A percentile compares a stretch with the other conserved stretches of the same genome.
phyloP scores from a whole-genome alignment of 2,797 vertebrate species.

The Aldrovandia affinis region DNA sequence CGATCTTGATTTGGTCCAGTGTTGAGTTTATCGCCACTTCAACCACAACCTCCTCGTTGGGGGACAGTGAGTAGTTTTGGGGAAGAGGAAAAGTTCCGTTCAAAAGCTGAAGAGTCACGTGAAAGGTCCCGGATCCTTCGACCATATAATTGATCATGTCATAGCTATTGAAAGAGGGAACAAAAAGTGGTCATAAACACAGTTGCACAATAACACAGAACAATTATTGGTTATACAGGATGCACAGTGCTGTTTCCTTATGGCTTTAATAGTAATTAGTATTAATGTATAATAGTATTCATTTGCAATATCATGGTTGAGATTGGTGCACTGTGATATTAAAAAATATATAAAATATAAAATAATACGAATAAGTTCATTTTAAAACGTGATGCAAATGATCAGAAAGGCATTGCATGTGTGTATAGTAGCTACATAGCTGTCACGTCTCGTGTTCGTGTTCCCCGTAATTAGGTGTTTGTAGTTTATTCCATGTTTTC shows the following conservation, averaged over 20 bases:
- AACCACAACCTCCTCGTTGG: conserved; percentile 77
- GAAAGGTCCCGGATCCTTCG: conserved; percentile 74
- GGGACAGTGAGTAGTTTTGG: conserved; percentile 78
- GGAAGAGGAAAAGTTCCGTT: conserved; percentile 76
- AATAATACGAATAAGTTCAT: no score
- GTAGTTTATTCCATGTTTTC: no score
- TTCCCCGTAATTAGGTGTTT: no score
- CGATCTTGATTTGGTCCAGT: conserved; percentile 76
- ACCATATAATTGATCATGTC: conserved; percentile 75
- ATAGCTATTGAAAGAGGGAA: conserved; percentile 64
- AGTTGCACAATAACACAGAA: neutral
- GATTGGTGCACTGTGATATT: neutral
- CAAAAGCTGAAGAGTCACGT: conserved; percentile 80
- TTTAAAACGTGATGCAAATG: no score
- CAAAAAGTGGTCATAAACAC: neutral
- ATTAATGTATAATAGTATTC: neutral
- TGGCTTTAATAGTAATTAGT: no score
- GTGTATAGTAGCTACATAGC: neutral
- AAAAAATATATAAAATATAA: no score
- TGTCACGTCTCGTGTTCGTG: no score
- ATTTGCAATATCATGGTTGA: neutral
- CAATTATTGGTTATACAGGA: neutral
- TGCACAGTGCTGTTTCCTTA: neutral
- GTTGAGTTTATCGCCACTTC: conserved; percentile 80
- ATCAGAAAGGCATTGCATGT: neutral